These are phyloP conservation scores for Desmodus rotundus DNA, from an alignment of 2,113 vertebrate species.

Conservation along the genomic window DNA sequence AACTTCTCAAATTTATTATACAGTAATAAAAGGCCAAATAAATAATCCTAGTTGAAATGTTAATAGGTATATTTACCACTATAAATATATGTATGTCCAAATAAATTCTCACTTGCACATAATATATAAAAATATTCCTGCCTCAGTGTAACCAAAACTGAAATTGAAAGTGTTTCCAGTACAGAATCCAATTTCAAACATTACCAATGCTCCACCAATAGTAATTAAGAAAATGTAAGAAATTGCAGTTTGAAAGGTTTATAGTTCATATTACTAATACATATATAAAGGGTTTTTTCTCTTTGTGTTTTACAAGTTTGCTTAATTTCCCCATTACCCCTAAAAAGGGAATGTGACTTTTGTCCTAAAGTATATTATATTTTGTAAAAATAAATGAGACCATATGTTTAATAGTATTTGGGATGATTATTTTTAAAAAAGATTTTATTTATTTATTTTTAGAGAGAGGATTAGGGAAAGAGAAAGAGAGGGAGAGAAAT, in stretches of 20 bases:
- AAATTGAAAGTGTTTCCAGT: conserved; percentile 31
- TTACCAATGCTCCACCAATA: neutral
- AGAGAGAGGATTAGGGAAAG: too few species aligned
- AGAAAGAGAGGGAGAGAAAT: too few species aligned
- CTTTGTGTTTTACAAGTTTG: neutral
- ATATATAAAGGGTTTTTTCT: neutral
- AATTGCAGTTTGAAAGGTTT: neutral
- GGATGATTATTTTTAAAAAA: too few species aligned
- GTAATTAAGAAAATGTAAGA: neutral
- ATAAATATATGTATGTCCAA: neutral
- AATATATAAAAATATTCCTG: neutral
- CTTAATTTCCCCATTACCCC: neutral
- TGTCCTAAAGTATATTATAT: neutral
- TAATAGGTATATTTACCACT: neutral
- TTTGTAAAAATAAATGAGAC: neutral
- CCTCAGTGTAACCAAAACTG: neutral
- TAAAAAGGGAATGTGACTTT: neutral
- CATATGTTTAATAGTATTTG: neutral
- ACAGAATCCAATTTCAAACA: conserved; percentile 2
- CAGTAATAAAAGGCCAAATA: neutral
- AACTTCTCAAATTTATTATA: neutral
- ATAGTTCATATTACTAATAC: neutral
- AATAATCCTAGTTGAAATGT: neutral
- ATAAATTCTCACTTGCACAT: neutral
- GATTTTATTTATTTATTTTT: too few species aligned